Percentiles rank a stretch among this genome's conserved stretches.
These are phyloP conservation scores for Ctenopoma kingsleyae DNA, from an alignment of 2,797 vertebrate genomes.

Conservation along the genomic window DNA sequence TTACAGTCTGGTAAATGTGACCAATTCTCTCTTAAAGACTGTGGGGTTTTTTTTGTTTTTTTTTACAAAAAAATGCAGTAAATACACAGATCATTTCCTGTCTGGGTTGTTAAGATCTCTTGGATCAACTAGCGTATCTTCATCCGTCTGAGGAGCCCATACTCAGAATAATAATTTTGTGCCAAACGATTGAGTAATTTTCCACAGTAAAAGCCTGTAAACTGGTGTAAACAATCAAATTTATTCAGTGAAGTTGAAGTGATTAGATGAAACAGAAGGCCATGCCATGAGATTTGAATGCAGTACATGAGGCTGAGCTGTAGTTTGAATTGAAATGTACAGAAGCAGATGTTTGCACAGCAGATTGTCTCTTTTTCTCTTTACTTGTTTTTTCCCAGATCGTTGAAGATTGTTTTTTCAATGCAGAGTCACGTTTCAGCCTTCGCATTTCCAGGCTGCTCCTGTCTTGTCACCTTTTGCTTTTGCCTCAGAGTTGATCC, in stretches of 20 bases:
- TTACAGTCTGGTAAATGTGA: too few relatives aligned
- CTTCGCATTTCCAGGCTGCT: slow-evolving; percentile 53
- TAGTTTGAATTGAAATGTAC: slow-evolving; percentile 28
- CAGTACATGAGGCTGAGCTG: slow-evolving; percentile 41
- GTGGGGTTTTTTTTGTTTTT: too few relatives aligned
- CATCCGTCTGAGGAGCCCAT: background rate
- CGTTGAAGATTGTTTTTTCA: slow-evolving; percentile 36
- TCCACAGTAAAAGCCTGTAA: slow-evolving; percentile 18
- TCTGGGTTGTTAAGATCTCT: background rate
- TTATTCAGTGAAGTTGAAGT: slow-evolving; percentile 30
- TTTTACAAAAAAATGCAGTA: background rate
- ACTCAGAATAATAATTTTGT: background rate
- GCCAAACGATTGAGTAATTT: slow-evolving; percentile 3
- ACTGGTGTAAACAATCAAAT: slow-evolving; percentile 36
- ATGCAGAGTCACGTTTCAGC: slow-evolving; percentile 51
- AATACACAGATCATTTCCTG: background rate
- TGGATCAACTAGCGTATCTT: slow-evolving; percentile 1
- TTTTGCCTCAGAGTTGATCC: slow-evolving; percentile 48
- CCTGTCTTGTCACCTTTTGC: slow-evolving; percentile 38
- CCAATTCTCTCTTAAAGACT: too few relatives aligned
- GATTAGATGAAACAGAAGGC: slow-evolving; percentile 45
- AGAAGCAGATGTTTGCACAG: slow-evolving; percentile 45
- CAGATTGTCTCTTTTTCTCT: background rate
- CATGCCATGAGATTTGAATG: slow-evolving; percentile 40
- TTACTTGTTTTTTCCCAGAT: background rate